These are phyloP conservation scores for Botrylloides violaceus DNA, from an alignment of 23 tunicate species.

Conservation along the genomic window DNA sequence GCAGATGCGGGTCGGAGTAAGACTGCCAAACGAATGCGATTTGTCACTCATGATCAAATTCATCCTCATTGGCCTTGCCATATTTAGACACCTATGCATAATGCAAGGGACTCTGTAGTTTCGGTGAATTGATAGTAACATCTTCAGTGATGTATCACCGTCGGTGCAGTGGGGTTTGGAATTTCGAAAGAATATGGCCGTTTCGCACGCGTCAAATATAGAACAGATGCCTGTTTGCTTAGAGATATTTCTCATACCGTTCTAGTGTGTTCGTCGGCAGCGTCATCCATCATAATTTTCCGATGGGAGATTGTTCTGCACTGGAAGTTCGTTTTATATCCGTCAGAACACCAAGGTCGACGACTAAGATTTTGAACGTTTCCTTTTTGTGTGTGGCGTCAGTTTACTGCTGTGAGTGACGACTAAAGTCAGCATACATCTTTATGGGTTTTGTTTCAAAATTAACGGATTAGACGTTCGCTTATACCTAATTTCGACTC, in stretches of 20 bases:
- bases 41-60: conserved; percentile 1
- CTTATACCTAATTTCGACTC: neutral
- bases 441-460: neutral
- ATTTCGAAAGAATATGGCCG: neutral
- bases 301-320: conserved; percentile 19
- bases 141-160: neutral
- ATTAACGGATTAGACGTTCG: neutral
- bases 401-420: neutral
- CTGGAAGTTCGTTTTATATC: neutral
- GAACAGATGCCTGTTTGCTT: neutral
- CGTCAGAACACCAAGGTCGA: conserved; percentile 22
- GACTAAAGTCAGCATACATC: neutral
- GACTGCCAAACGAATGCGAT: neutral
- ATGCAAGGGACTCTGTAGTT: neutral
- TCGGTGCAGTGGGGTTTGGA: neutral
- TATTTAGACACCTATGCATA: conserved; percentile 24
- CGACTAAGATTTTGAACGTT: neutral
- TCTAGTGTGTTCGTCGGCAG: conserved; percentile 3
- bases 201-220: neutral
- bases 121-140: neutral
- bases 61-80: conserved; percentile 12
- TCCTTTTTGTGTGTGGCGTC: neutral
- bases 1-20: neutral
- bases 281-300: conserved; percentile 27
- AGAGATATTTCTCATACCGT: neutral